Evolutionary conservation across 2,113 vertebrate species (phyloP).

Genomic region (Macquaria australasica): DNA sequence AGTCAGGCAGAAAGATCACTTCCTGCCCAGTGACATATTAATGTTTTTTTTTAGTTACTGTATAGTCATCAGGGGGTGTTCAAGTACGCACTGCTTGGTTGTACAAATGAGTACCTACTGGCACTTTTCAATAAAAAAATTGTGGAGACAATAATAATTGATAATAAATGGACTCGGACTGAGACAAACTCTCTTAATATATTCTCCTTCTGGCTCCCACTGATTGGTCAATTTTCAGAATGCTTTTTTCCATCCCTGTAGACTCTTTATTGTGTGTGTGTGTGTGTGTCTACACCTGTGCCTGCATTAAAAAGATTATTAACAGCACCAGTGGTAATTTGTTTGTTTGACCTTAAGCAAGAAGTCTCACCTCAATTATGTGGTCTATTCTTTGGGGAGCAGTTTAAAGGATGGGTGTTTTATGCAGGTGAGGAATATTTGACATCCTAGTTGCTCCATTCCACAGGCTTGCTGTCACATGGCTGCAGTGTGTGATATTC

Average conservation of each 20-base stretch:
- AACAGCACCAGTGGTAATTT: slow-evolving; percentile 30
- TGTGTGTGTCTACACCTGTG: not conserved
- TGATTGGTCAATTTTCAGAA: slow-evolving; percentile 43
- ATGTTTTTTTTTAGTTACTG: slow-evolving; percentile 31
- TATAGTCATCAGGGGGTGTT: slow-evolving; percentile 35
- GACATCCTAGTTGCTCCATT: slow-evolving; percentile 11
- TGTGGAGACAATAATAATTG: not conserved
- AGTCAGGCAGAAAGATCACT: slow-evolving; percentile 14
- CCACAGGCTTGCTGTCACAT: slow-evolving; percentile 1
- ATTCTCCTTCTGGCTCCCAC: slow-evolving; percentile 36
- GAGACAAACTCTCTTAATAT: slow-evolving; percentile 40
- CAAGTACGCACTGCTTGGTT: slow-evolving; percentile 29
- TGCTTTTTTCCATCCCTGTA: slow-evolving; percentile 1
- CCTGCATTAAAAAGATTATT: slow-evolving; percentile 29
- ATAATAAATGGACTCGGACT: slow-evolving; percentile 44
- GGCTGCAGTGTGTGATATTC: slow-evolving; percentile 13
- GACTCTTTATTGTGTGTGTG: not conserved
- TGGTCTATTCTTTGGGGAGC: slow-evolving; percentile 1
- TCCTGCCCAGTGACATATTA: slow-evolving; percentile 8
- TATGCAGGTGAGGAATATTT: slow-evolving; percentile 33
- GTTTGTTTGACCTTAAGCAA: slow-evolving; percentile 51
- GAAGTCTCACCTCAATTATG: slow-evolving; percentile 42
- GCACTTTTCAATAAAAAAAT: slow-evolving; percentile 46
- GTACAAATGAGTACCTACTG: slow-evolving; percentile 25
- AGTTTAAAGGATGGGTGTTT: slow-evolving; percentile 23